phyloP scores from a whole-genome alignment of 2,888 invertebrate genomes.

The Microplitis manilae region DNA sequence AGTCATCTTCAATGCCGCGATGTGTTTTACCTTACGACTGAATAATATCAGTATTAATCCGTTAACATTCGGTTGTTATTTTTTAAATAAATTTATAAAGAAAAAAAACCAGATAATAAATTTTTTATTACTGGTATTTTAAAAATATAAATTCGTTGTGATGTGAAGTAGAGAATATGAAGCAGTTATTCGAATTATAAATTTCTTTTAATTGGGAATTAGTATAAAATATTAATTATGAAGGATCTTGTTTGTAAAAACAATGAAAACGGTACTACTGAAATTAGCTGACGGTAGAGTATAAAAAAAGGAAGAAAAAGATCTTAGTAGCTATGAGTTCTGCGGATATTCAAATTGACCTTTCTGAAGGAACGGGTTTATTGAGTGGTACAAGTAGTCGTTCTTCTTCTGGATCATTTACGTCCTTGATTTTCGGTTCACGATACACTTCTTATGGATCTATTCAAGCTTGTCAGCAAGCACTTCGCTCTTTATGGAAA shows the following conservation, averaged over 20 bases:
- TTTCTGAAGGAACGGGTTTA: constrained; percentile 51
- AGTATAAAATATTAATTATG: background rate
- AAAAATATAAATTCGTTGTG: no score
- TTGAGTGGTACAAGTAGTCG: constrained; percentile 49
- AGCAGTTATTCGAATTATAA: no score
- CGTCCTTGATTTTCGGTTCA: constrained; percentile 51
- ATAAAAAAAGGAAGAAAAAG: background rate
- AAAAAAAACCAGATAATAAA: background rate
- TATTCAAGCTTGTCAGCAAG: constrained; percentile 60
- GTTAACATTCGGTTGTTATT: background rate
- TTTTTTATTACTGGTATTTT: background rate
- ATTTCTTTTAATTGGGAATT: background rate
- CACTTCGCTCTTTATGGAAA: constrained; percentile 63
- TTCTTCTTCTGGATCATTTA: constrained; percentile 49
- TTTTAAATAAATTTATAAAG: background rate
- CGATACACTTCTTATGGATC: constrained; percentile 61
- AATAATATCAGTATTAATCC: background rate
- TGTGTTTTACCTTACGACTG: background rate
- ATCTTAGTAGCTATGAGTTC: constrained; percentile 50
- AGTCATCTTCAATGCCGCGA: constrained; percentile 3
- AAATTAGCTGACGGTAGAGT: constrained; percentile 9
- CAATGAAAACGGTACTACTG: background rate
- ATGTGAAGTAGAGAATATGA: no score
- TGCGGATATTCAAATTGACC: constrained; percentile 49
- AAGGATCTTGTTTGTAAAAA: background rate